A percentile compares a stretch with the other conserved stretches of the same genome.
These are phyloP conservation scores for Vannuccia rotundouncinata DNA, from an alignment of 2,888 invertebrate genomes.

Conservation along the genomic window DNA sequence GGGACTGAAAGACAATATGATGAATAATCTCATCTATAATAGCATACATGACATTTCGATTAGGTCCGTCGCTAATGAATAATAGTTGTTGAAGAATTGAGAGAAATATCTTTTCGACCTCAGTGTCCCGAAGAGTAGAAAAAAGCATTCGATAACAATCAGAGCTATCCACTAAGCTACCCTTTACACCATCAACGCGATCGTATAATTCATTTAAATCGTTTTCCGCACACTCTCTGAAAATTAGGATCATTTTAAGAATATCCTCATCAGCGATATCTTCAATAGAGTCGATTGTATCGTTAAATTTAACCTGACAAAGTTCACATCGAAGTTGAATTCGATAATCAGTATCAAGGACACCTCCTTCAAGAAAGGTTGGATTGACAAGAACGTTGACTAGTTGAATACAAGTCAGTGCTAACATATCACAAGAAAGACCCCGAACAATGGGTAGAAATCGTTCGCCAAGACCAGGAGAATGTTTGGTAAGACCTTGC, in stretches of 20 bases:
- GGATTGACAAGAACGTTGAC: constrained; percentile 35
- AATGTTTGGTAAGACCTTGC: constrained; percentile 6
- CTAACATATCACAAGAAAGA: not conserved
- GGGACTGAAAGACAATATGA: constrained; percentile 18
- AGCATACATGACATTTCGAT: not conserved
- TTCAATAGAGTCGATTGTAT: not conserved
- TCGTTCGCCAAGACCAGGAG: not conserved
- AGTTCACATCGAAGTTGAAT: constrained; percentile 33
- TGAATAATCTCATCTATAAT: constrained; percentile 33
- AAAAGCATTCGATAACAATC: constrained; percentile 8
- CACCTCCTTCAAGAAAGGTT: constrained; percentile 27
- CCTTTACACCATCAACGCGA: not conserved
- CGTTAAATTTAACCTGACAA: constrained; percentile 11
- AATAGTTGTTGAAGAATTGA: constrained; percentile 29
- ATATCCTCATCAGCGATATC: constrained; percentile 26
- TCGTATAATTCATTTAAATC: constrained; percentile 14
- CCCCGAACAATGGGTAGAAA: constrained; percentile 24
- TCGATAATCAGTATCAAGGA: constrained; percentile 28
- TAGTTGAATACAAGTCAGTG: constrained; percentile 28
- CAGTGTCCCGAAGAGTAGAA: constrained; percentile 23
- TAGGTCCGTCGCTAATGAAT: constrained; percentile 16
- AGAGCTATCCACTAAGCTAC: not conserved
- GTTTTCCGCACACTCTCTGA: not conserved
- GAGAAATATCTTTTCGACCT: not conserved
- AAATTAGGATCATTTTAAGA: not conserved